These are phyloP conservation scores for Tenebrosternarchus preto DNA, from an alignment of 2,113 vertebrate genomes.

Conservation along the genomic window DNA sequence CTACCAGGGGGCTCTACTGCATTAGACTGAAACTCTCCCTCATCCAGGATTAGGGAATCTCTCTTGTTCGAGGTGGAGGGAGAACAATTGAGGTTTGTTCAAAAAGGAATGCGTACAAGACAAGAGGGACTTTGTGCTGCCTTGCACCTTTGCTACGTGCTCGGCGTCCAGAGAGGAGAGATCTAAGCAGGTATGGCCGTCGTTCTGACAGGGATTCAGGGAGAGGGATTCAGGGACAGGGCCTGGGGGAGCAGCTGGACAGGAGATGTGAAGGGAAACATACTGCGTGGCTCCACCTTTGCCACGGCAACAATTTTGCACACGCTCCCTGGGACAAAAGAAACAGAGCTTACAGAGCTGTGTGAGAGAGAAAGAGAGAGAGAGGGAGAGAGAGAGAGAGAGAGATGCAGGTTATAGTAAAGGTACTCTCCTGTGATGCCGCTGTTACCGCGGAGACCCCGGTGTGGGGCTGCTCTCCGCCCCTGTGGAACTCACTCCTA, in stretches of 20 bases:
- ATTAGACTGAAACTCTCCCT: neutral
- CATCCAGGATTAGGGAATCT: constrained; percentile 3
- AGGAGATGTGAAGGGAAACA: neutral
- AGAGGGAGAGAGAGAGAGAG: neutral
- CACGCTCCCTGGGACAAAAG: neutral
- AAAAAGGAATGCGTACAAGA: constrained; percentile 34
- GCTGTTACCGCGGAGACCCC: constrained; percentile 1
- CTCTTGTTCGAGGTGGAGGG: constrained; percentile 16
- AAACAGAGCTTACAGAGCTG: neutral
- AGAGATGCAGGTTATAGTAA: constrained; percentile 4
- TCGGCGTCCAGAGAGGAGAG: neutral
- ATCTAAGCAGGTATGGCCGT: constrained; percentile 7
- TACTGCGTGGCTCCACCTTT: neutral
- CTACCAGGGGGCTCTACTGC: too few relatives aligned
- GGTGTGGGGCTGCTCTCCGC: neutral
- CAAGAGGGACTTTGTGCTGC: constrained; percentile 40
- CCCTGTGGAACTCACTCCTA: neutral
- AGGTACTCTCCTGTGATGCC: neutral
- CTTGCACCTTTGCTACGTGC: constrained; percentile 2
- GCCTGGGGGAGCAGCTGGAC: neutral
- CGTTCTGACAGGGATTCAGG: neutral
- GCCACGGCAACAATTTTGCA: neutral
- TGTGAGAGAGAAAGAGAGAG: neutral
- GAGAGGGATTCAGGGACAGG: neutral
- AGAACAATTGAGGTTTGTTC: constrained; percentile 46